phyloP scores from a whole-genome alignment of 2,888 invertebrate species.

The Drosophila picticornis region DNA sequence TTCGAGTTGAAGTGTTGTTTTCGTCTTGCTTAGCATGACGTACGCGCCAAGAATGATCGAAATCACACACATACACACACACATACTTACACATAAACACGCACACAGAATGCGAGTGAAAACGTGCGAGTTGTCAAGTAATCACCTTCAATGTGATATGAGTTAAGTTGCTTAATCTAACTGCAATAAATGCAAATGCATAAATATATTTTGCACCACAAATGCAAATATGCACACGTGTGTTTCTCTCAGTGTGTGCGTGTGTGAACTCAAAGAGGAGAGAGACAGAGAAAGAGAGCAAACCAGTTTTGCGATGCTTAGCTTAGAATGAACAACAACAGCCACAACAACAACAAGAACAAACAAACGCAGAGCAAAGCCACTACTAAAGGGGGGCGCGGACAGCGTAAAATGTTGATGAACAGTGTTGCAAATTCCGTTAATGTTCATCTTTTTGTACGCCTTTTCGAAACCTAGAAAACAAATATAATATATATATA shows the following conservation, averaged over 20 bases:
- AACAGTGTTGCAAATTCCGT: conserved; percentile 13
- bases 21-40: conserved; percentile 62
- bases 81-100: conserved; percentile 15
- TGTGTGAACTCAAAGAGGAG: conserved; percentile 28
- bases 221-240: conserved; percentile 32
- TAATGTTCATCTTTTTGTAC: not conserved
- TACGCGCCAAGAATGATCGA: conserved; percentile 57
- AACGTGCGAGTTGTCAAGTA: conserved; percentile 49
- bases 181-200: conserved; percentile 37
- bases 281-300: conserved; percentile 21
- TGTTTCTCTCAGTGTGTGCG: conserved; percentile 9
- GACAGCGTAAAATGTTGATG: conserved; percentile 31
- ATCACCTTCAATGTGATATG: conserved; percentile 57
- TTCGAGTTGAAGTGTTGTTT: conserved; percentile 44
- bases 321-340: conserved; percentile 47
- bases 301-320: conserved; percentile 62
- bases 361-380: conserved; percentile 28
- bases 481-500: not conserved
- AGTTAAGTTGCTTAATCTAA: conserved; percentile 37
- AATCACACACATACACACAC: conserved; percentile 21
- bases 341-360: conserved; percentile 23
- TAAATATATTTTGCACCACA: conserved; percentile 35
- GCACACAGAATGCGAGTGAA: conserved; percentile 3
- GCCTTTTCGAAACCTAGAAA: not conserved
- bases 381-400: conserved; percentile 45